A percentile compares a stretch with the other conserved stretches of the same genome.
These are phyloP conservation scores for Pampus argenteus DNA, from an alignment of 2,797 vertebrate genomes.

Conservation along the genomic window DNA sequence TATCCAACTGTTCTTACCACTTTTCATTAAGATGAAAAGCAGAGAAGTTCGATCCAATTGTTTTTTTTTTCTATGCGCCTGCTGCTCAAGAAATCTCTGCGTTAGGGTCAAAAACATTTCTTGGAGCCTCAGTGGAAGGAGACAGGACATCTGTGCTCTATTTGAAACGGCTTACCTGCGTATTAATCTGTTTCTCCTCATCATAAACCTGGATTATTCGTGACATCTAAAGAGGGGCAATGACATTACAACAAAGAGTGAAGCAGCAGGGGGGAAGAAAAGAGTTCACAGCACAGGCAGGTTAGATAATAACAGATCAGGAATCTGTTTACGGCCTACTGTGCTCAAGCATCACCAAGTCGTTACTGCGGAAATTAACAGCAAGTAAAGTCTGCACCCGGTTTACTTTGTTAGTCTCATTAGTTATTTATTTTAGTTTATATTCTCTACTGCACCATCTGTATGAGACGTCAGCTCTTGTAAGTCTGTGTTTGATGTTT, in stretches of 20 bases:
- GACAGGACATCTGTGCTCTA: slow-evolving; percentile 81
- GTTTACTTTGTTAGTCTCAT: background rate
- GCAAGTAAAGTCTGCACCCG: slow-evolving; percentile 41
- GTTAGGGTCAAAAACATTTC: slow-evolving; percentile 56
- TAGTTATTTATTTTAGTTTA: background rate
- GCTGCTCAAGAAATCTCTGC: background rate
- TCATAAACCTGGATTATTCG: slow-evolving; percentile 99
- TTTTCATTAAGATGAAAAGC: background rate
- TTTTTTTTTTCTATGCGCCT: background rate
- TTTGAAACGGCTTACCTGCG: slow-evolving; percentile 97
- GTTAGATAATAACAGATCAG: slow-evolving; percentile 76
- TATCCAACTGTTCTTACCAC: background rate
- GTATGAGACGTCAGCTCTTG: background rate
- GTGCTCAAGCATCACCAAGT: slow-evolving; percentile 52
- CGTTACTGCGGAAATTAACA: slow-evolving; percentile 54
- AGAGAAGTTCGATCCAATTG: background rate
- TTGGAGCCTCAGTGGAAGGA: slow-evolving; percentile 86
- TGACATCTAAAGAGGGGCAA: slow-evolving; percentile 99
- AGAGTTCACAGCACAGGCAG: slow-evolving; percentile 87
- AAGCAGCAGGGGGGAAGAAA: slow-evolving; percentile 82
- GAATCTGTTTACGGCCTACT: slow-evolving; percentile 61
- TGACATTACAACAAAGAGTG: slow-evolving; percentile 95
- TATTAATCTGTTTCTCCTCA: slow-evolving; percentile 99
- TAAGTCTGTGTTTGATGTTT: background rate
- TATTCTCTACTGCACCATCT: slow-evolving; percentile 2